Percentiles rank a stretch among this genome's conserved stretches.
phyloP scores from a whole-genome alignment of 2,797 vertebrate species.

The Sciurus vulgaris region DNA sequence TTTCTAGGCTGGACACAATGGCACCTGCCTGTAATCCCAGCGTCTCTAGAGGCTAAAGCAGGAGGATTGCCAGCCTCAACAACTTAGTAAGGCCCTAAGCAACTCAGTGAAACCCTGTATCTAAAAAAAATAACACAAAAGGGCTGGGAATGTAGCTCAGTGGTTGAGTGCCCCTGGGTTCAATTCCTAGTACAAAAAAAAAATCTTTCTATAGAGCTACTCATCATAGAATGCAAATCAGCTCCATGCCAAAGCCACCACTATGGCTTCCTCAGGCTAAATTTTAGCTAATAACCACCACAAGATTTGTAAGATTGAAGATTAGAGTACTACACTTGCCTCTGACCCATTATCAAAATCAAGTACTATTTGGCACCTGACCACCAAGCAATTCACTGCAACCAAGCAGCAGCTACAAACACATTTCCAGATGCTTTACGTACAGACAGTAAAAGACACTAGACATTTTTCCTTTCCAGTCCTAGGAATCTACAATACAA shows the following conservation, averaged over 20 bases:
- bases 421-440: conserved; percentile 23
- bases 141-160: too few relatives aligned
- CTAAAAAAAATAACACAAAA: too few relatives aligned
- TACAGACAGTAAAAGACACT: not conserved
- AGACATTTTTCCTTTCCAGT: not conserved
- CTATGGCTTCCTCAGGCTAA: not conserved
- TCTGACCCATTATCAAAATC: not conserved
- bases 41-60: too few relatives aligned
- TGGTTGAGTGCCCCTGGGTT: too few relatives aligned
- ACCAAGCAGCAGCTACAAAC: not conserved
- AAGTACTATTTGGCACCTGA: not conserved
- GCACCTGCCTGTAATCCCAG: too few relatives aligned
- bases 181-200: too few relatives aligned
- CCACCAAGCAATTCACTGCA: not conserved
- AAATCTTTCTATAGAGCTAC: not conserved
- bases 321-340: not conserved
- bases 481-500: conserved; percentile 4
- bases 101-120: too few relatives aligned
- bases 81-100: too few relatives aligned
- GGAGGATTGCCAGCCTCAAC: too few relatives aligned
- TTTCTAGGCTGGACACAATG: too few relatives aligned
- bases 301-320: not conserved
- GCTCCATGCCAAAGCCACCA: not conserved
- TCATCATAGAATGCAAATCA: not conserved
- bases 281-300: not conserved